Percentiles rank a stretch among this genome's conserved stretches.
Evolutionary conservation across 2,888 invertebrate species (phyloP).

Genomic region (Thyatira batis): DNA sequence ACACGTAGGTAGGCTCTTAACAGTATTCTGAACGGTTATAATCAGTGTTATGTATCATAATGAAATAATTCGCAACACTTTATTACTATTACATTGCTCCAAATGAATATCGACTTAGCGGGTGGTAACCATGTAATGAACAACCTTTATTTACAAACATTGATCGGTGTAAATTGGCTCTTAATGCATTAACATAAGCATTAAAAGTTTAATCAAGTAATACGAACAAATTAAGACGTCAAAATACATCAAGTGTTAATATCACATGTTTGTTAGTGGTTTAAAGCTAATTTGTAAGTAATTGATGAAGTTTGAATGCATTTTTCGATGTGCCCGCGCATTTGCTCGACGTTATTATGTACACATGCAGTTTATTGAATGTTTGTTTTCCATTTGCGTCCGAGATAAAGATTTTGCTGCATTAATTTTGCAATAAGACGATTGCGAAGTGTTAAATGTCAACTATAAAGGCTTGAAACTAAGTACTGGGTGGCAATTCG

Average conservation of each 20-base stretch:
- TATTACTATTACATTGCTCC: slow-evolving; percentile 52
- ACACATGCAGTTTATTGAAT: slow-evolving; percentile 7
- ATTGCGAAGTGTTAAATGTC: neutral
- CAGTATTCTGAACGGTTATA: slow-evolving; percentile 42
- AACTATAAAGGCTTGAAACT: neutral
- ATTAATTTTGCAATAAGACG: neutral
- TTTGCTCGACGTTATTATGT: slow-evolving; percentile 5
- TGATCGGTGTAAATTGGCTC: slow-evolving; percentile 34
- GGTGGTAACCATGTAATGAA: slow-evolving; percentile 68
- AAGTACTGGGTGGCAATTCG: neutral
- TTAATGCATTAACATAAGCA: slow-evolving; percentile 23
- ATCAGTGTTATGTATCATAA: slow-evolving; percentile 39
- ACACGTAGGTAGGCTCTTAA: no score
- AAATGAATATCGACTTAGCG: slow-evolving; percentile 67
- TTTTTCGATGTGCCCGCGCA: slow-evolving; percentile 5
- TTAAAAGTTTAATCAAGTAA: slow-evolving; percentile 1
- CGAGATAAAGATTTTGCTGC: neutral
- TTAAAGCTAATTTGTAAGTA: slow-evolving; percentile 56
- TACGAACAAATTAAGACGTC: slow-evolving; percentile 9
- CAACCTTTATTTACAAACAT: slow-evolving; percentile 35
- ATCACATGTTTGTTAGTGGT: slow-evolving; percentile 32
- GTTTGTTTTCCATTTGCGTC: slow-evolving; percentile 2
- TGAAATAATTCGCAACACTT: slow-evolving; percentile 73
- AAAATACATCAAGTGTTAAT: slow-evolving; percentile 15
- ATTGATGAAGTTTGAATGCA: slow-evolving; percentile 40